These are phyloP conservation scores for Calephelis perditalis DNA, from an alignment of 2,888 invertebrate genomes.

Conservation along the genomic window DNA sequence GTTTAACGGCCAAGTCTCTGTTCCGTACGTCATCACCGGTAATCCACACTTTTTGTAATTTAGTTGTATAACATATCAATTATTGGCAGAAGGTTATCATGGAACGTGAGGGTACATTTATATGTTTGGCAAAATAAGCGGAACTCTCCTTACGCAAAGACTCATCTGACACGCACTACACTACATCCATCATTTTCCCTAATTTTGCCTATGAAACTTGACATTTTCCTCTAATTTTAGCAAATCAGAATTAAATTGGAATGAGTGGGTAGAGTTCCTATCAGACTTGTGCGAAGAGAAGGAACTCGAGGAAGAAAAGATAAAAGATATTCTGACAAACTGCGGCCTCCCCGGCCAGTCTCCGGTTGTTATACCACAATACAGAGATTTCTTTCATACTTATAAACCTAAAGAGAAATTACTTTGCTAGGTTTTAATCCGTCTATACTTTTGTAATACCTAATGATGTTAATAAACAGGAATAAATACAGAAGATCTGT, in stretches of 20 bases:
- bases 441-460: neutral
- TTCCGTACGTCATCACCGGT: too few relatives aligned
- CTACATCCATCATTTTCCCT: too few relatives aligned
- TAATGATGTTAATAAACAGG: slow-evolving; percentile 1
- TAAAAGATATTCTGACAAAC: slow-evolving; percentile 43
- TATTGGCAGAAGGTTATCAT: too few relatives aligned
- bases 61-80: too few relatives aligned
- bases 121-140: too few relatives aligned
- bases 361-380: slow-evolving; percentile 46
- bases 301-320: slow-evolving; percentile 38
- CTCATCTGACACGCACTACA: too few relatives aligned
- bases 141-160: too few relatives aligned
- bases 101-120: too few relatives aligned
- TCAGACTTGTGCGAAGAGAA: slow-evolving; percentile 44
- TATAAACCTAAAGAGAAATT: slow-evolving; percentile 48
- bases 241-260: slow-evolving; percentile 49
- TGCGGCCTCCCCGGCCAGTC: slow-evolving; percentile 54
- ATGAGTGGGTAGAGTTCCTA: slow-evolving; percentile 52
- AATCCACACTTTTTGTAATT: too few relatives aligned
- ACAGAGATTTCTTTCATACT: slow-evolving; percentile 47
- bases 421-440: slow-evolving; percentile 25
- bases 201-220: too few relatives aligned
- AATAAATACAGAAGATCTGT: too few relatives aligned
- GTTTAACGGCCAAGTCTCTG: too few relatives aligned
- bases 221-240: slow-evolving; percentile 38